A percentile compares a stretch with the other conserved stretches of the same genome.
Conservation (phyloP, 2,888 invertebrate genomes). For the Lucinisca nassula region DNA sequence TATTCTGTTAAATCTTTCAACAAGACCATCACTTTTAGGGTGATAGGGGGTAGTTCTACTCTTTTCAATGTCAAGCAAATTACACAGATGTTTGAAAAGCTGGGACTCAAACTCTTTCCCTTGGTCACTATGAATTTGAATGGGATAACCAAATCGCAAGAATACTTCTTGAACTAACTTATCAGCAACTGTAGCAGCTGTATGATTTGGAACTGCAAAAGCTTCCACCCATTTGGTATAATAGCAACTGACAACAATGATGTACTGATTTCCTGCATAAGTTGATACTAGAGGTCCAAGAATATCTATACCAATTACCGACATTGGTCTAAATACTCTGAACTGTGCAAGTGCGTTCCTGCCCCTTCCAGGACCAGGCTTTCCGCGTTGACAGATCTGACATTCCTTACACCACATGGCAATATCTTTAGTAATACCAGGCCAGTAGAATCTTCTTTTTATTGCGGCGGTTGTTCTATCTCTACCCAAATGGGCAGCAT, state of each 20-base stretch:
- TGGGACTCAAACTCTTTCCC: background rate
- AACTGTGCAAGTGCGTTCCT: background rate
- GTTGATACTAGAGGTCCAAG: background rate
- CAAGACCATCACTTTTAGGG: background rate
- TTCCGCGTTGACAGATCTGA: background rate
- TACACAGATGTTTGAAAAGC: background rate
- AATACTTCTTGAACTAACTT: background rate
- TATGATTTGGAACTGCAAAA: slow-evolving; percentile 3
- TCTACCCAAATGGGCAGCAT: background rate
- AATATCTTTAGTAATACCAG: background rate
- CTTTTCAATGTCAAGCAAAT: background rate
- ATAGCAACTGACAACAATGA: background rate
- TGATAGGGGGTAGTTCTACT: background rate
- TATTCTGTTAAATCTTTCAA: background rate
- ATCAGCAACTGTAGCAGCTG: background rate
- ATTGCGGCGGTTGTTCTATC: background rate
- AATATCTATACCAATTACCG: slow-evolving; percentile 1
- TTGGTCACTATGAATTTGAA: slow-evolving; percentile 11
- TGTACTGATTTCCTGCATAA: background rate
- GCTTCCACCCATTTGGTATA: slow-evolving; percentile 11
- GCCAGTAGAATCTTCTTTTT: background rate
- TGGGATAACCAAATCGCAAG: background rate
- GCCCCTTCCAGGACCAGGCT: background rate
- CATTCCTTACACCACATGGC: slow-evolving; percentile 7
- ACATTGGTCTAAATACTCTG: background rate